phyloP scores from a whole-genome alignment of 2,888 invertebrate genomes.

The Eledona agricola region DNA sequence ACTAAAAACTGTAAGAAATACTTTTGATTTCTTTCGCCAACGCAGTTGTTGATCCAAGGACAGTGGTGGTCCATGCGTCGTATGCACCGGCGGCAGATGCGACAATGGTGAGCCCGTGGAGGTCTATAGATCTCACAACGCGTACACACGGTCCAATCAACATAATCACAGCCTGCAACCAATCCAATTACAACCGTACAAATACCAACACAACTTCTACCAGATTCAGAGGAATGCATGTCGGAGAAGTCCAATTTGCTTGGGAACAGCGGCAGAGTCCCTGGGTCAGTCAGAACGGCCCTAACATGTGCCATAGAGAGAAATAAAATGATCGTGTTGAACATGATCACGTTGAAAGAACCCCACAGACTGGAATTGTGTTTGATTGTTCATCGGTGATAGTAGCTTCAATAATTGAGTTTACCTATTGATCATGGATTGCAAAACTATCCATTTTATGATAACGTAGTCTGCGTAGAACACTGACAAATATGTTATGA shows the following conservation, averaged over 20 bases:
- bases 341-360: conserved; percentile 78
- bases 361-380: conserved; percentile 77
- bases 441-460: conserved; percentile 81
- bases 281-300: conserved; percentile 90
- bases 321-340: conserved; percentile 81
- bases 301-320: conserved; percentile 80
- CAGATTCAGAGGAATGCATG: conserved; percentile 71
- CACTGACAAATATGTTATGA: conserved; percentile 81
- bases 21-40: conserved; percentile 91
- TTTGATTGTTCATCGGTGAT: background rate
- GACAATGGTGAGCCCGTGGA: conserved; percentile 87
- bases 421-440: conserved; percentile 83
- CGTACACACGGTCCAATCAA: conserved; percentile 82
- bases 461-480: conserved; percentile 90
- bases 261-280: conserved; percentile 81
- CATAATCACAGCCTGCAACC: conserved; percentile 64
- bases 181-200: too few species aligned
- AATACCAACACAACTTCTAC: too few species aligned
- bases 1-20: conserved; percentile 89
- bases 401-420: background rate
- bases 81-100: conserved; percentile 85
- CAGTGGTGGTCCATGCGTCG: conserved; percentile 87
- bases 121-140: conserved; percentile 84
- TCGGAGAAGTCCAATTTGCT: conserved; percentile 82
- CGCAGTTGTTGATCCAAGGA: conserved; percentile 94